Evolutionary conservation across 2,797 vertebrate species (phyloP).

Genomic region (Anniella stebbinsi): DNA sequence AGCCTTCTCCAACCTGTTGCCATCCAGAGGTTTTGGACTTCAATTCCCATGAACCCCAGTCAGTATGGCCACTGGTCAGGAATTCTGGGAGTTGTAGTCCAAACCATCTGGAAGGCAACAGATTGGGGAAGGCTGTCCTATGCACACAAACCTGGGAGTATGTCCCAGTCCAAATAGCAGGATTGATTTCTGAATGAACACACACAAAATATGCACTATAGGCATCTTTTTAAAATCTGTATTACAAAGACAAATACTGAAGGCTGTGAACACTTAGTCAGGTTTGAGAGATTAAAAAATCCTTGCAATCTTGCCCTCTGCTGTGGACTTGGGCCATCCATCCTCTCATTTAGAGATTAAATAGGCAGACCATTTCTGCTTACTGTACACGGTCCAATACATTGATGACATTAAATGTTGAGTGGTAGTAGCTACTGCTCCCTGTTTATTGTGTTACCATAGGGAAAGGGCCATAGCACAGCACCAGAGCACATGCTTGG

Average conservation of each 20-base stretch:
- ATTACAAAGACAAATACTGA: neutral
- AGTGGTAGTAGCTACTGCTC: neutral
- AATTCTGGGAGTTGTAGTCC: too few species aligned
- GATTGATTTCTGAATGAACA: neutral
- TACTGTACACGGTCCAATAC: neutral
- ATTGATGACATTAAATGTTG: neutral
- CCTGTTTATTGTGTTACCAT: neutral
- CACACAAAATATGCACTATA: neutral
- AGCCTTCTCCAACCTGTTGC: too few species aligned
- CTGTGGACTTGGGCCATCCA: neutral
- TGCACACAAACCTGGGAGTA: too few species aligned
- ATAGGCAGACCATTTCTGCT: neutral
- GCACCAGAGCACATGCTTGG: neutral
- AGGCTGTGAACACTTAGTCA: neutral
- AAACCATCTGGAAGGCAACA: too few species aligned
- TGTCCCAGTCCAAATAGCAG: neutral
- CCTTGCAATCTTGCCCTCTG: neutral
- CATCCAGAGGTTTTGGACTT: too few species aligned
- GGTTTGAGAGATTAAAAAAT: neutral
- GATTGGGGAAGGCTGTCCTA: neutral
- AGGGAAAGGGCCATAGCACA: neutral
- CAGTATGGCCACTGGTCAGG: too few species aligned
- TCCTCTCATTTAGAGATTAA: neutral
- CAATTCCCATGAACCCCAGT: too few species aligned
- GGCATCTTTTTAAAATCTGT: neutral